Evolutionary conservation across 2,113 vertebrate species (phyloP).

Genomic region (Engraulis encrasicolus): DNA sequence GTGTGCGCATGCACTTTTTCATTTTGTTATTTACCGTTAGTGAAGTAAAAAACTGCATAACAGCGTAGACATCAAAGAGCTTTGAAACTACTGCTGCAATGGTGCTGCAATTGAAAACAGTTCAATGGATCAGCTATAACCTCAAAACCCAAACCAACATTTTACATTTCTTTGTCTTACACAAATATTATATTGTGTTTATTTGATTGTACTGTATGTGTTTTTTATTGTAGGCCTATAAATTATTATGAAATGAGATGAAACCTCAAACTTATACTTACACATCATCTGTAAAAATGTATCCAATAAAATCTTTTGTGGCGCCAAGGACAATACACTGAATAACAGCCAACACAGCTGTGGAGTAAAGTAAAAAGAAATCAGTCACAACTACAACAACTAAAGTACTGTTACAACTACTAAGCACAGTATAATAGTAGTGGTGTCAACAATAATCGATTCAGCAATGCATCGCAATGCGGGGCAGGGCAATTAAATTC

Average conservation of each 20-base stretch:
- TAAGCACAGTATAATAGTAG: too few species aligned
- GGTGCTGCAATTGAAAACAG: conserved; percentile 56
- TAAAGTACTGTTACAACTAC: too few species aligned
- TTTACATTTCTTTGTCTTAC: not conserved
- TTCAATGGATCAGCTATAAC: not conserved
- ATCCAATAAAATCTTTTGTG: conserved; percentile 79
- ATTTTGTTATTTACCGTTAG: conserved; percentile 65
- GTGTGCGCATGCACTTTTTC: too few species aligned
- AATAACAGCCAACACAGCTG: conserved; percentile 74
- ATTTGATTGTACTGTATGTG: too few species aligned
- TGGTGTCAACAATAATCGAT: too few species aligned
- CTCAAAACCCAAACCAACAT: not conserved
- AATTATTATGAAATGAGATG: not conserved
- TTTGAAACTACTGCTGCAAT: conserved; percentile 67
- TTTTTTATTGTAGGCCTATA: too few species aligned
- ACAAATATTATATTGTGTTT: too few species aligned
- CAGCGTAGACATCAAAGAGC: conserved; percentile 67
- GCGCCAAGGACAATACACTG: conserved; percentile 71
- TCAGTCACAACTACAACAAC: not conserved
- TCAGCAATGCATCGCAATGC: too few species aligned
- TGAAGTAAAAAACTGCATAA: conserved; percentile 73
- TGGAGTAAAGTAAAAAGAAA: conserved; percentile 33
- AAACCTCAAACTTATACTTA: conserved; percentile 63
- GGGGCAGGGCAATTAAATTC: too few species aligned
- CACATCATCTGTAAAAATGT: conserved; percentile 84